A percentile compares a stretch with the other conserved stretches of the same genome.
These are phyloP conservation scores for Ephydatia muelleri DNA, from an alignment of 37 sponge, comb jelly and placozoan species.

Conservation along the genomic window DNA sequence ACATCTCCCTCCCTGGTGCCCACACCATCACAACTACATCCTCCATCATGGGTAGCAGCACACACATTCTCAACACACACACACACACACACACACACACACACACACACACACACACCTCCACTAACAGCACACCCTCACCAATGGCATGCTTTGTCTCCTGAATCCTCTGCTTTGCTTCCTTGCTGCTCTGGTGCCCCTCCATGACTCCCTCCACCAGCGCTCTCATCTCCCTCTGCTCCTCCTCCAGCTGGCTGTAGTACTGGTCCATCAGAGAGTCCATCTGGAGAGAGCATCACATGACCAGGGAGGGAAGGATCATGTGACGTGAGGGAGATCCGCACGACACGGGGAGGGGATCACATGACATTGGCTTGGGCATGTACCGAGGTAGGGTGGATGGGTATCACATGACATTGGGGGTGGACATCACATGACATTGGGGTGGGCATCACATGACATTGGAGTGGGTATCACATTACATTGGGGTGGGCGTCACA, in stretches of 20 bases:
- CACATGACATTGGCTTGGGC: too few relatives aligned
- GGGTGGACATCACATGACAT: not conserved
- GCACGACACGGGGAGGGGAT: too few relatives aligned
- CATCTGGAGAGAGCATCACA: slow-evolving; percentile 4
- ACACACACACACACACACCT: too few relatives aligned
- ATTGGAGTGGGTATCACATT: too few relatives aligned
- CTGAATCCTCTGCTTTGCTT: slow-evolving; percentile 76
- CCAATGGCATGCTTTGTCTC: slow-evolving; percentile 90
- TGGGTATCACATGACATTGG: not conserved
- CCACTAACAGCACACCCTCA: slow-evolving; percentile 23
- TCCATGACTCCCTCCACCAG: slow-evolving; percentile 81
- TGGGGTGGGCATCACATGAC: not conserved
- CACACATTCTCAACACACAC: too few relatives aligned
- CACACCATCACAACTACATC: too few relatives aligned
- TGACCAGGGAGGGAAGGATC: not conserved
- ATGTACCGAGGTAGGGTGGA: too few relatives aligned
- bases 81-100: too few relatives aligned
- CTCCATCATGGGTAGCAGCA: not conserved
- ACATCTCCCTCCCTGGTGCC: too few relatives aligned
- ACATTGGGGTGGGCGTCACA: too few relatives aligned
- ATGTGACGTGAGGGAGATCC: not conserved
- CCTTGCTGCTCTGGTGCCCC: slow-evolving; percentile 78
- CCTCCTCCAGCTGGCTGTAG: slow-evolving; percentile 72
- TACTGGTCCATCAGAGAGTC: slow-evolving; percentile 80
- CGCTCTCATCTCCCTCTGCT: slow-evolving; percentile 74